Base-by-base conservation (phyloP, 2,113 vertebrate species). In the Hydrolagus affinis region DNA sequence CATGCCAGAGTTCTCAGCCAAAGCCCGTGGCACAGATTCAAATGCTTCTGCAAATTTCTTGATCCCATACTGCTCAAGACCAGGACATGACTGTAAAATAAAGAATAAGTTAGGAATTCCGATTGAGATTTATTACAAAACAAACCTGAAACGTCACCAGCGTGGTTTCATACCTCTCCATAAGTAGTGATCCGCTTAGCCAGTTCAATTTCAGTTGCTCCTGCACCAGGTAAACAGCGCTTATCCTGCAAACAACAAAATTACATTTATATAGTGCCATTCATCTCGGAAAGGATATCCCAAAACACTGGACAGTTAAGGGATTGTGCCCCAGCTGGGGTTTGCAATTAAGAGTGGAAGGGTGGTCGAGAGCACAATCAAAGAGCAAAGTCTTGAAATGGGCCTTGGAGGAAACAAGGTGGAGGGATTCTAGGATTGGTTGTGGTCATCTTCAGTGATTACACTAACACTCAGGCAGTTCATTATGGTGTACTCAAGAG, bases 31-130 rank as follows among this genome's bases (percentile, higher is more conserved):
- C 87, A 99, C 87, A 0, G 89, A 90, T 92, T 99, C 97, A 72
- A 99, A 97, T 1, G 97, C 96, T 78, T 99, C 97, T 0, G 96
- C 98, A 87, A 97, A 99, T 90, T 99, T 99, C 91, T 99, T 99
- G 87, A 99, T 99, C 85, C 97, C 92, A 25, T 99, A 99, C 4
- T 99, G 98, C 87, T 99, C 98, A 60, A 99, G 94, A 60, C 97
- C 97, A 19, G 98, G 98, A 83, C 96, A 97, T 2, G 96, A 95
- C 98, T 99, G 71, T 87, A 90, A 88, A 11, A 86, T 87, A 89
- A 69, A 25, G 0, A 86, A 85, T 86, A 30, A 25, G 85, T 85
- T 86, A 80, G 2, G 11, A 3, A 64, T 68, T 83, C 25, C 11
- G 66, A 68, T 17, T 83, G 62, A 30, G 23, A 28, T 64, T 68